Percentiles rank a stretch among this genome's conserved stretches.
These are phyloP conservation scores for Polymixis flavicincta DNA, from an alignment of 2,888 invertebrate genomes.

Conservation along the genomic window DNA sequence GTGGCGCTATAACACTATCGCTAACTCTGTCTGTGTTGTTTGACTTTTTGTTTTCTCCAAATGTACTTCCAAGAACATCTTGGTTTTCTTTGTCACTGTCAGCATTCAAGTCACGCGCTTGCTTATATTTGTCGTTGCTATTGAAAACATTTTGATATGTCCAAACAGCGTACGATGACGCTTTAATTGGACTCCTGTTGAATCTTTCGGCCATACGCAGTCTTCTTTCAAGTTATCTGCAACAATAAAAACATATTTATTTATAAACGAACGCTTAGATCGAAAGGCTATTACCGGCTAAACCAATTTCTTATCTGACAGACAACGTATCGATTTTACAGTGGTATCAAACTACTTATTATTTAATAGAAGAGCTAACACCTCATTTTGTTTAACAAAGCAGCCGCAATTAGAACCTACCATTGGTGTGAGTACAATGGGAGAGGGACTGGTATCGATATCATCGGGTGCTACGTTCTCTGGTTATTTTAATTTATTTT, in stretches of 20 bases:
- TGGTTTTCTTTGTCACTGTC: conserved; percentile 68
- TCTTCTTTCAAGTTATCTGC: conserved; percentile 84
- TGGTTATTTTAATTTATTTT: conserved; percentile 90
- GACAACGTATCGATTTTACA: conserved; percentile 75
- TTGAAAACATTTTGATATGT: conserved; percentile 79
- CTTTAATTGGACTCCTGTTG: conserved; percentile 83
- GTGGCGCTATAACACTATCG: conserved; percentile 81
- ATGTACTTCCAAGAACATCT: conserved; percentile 67
- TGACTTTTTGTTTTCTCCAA: conserved; percentile 57
- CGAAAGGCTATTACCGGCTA: conserved; percentile 61
- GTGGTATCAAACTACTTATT: conserved; percentile 85
- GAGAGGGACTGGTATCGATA: conserved; percentile 85
- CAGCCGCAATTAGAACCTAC: conserved; percentile 88
- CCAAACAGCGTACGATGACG: conserved; percentile 88
- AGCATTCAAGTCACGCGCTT: conserved; percentile 64
- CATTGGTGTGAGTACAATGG: conserved; percentile 85
- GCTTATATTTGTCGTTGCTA: conserved; percentile 64
- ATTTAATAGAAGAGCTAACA: conserved; percentile 90
- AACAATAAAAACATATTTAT: conserved; percentile 77
- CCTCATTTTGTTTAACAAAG: conserved; percentile 90
- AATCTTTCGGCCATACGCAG: conserved; percentile 89
- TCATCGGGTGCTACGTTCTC: conserved; percentile 81
- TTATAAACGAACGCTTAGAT: conserved; percentile 59
- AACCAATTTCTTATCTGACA: conserved; percentile 78
- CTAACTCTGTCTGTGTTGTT: conserved; percentile 51